These are phyloP conservation scores for Hipposideros armiger DNA, from an alignment of 2,113 vertebrate genomes.

Conservation along the genomic window DNA sequence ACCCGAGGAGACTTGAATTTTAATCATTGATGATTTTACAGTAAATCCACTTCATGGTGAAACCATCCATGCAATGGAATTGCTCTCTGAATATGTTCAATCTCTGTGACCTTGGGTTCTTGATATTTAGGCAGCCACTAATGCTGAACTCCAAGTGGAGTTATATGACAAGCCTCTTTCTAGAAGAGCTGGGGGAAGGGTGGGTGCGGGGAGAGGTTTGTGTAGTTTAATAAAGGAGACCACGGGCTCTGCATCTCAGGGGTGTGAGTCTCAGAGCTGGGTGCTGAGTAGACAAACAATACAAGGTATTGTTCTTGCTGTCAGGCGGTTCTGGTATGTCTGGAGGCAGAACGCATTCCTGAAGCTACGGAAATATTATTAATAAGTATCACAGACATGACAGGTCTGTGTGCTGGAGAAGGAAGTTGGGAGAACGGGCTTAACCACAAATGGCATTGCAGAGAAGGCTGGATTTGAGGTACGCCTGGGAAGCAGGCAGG, in stretches of 20 bases:
- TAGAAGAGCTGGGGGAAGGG: not conserved
- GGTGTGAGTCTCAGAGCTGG: not conserved
- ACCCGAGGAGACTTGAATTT: not conserved
- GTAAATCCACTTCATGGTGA: not conserved
- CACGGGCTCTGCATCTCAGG: fast-evolving
- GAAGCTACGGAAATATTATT: not conserved
- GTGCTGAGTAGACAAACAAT: not conserved
- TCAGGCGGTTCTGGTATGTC: not conserved
- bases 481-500: not conserved
- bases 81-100: not conserved
- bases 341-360: not conserved
- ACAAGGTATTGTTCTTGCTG: fast-evolving
- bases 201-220: too few species aligned
- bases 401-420: not conserved
- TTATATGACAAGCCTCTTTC: not conserved
- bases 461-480: not conserved
- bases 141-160: not conserved
- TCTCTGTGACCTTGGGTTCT: not conserved
- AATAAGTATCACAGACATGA: not conserved
- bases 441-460: not conserved
- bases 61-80: not conserved
- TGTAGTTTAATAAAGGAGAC: not conserved
- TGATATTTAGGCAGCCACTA: not conserved
- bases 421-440: not conserved
- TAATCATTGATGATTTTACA: not conserved